Evolutionary conservation across 2,888 invertebrate species (phyloP), one percentile per base, ranked within the genome.

Genomic region (Melanargia galathea): DNA sequence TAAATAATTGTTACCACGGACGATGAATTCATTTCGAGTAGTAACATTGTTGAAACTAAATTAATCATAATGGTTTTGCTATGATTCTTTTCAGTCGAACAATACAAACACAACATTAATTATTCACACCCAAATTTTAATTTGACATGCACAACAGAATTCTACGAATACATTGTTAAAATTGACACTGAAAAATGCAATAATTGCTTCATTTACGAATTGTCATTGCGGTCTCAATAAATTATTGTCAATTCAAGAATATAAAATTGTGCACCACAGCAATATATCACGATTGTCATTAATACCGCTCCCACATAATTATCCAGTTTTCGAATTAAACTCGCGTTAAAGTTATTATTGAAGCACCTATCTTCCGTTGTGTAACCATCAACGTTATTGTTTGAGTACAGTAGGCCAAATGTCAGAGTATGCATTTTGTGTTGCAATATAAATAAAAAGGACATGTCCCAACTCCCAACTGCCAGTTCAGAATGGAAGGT

Each of bases 291-390:
- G 73, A 75, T 63, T 74, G 69, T 75, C 68, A 65, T 70, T 78
- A 77, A 78, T 75, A 68, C 69, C 62, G 70, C 71, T 72, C 72
- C 71, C 72, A 76, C 72, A 72, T 73, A 76, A 73, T 70, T 69
- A 69, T 67, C 70, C 74, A 70, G 71, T 73, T 77, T 77, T 79
- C 73, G 77, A 85, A 81, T 84, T 81, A 81, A 83, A 79, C 76
- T 81, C 74, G 70, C 77, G 76, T 78, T 80, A 75, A 80, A 79
- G 79, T 79, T 83, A 83, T 82, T 83, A 83, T 74, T 70, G 78
- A 71, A 79, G 78, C 79, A 81, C 81, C 78, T 81, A 81, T 78
- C 73, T 78, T 75, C 73, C 70, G 71, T 71, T 75, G 75, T 78
- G 78, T 80, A 80, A 80, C 80, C 76, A 79, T 78, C 75, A 71